phyloP scores from a whole-genome alignment of 1,140 invertebrate genomes.

The Plutomurus gul region DNA sequence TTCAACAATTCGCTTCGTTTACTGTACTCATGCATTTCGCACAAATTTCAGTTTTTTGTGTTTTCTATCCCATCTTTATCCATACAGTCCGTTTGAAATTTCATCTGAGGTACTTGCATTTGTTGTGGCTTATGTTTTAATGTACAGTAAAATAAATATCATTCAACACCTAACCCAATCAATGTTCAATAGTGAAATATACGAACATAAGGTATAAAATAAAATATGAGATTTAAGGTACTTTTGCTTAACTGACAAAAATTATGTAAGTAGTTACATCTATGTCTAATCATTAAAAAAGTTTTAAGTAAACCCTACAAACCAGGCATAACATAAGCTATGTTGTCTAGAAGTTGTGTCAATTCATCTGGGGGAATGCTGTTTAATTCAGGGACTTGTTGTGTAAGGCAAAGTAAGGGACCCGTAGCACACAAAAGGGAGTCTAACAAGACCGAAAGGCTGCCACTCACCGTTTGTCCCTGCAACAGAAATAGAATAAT shows the following conservation, averaged over 20 bases:
- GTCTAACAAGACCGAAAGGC: slow-evolving; percentile 90
- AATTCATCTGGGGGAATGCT: slow-evolving; percentile 72
- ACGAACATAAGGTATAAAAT: not conserved
- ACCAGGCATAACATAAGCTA: slow-evolving; percentile 96
- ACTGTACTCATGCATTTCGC: no score
- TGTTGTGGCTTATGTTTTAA: no score
- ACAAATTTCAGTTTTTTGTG: no score
- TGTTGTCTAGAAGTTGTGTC: slow-evolving; percentile 84
- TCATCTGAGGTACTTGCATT: no score
- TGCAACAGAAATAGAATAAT: slow-evolving; percentile 56
- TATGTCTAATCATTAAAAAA: no score
- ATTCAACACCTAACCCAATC: not conserved
- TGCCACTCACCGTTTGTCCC: slow-evolving; percentile 92
- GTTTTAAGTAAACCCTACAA: slow-evolving; percentile 67
- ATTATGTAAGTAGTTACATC: not conserved
- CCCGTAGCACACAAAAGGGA: slow-evolving; percentile 90
- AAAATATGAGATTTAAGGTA: slow-evolving; percentile 24
- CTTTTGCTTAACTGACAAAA: not conserved
- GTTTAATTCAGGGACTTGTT: slow-evolving; percentile 76
- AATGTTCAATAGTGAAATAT: not conserved
- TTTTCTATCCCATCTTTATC: no score
- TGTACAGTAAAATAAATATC: no score
- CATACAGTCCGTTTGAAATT: no score
- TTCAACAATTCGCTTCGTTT: no score
- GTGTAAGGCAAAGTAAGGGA: slow-evolving; percentile 84